Percentiles rank a stretch among this genome's conserved stretches.
Conservation (phyloP, 2,797 vertebrate species). For the Gambelia wislizenii region DNA sequence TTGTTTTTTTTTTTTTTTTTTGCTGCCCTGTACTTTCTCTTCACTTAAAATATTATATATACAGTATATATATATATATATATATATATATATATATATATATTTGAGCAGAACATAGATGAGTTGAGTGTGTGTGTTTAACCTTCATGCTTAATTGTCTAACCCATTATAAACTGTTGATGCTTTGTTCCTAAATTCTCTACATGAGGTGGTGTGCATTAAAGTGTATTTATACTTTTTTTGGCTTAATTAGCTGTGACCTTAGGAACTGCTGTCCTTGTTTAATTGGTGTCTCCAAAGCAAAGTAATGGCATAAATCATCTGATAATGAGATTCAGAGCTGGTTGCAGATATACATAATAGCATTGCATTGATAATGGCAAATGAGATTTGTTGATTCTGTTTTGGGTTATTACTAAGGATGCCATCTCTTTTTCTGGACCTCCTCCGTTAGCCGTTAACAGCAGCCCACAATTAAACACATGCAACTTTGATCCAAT, state of each 20-base stretch:
- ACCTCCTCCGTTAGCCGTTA: background rate
- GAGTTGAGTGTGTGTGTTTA: slow-evolving; percentile 69
- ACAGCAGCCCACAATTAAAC: slow-evolving; percentile 6
- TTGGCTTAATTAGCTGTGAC: slow-evolving; percentile 89
- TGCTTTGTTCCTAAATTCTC: slow-evolving; percentile 75
- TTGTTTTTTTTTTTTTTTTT: no score
- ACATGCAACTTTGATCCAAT: background rate
- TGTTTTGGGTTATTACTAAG: slow-evolving; percentile 51
- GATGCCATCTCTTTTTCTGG: background rate
- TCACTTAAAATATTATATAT: slow-evolving; percentile 53
- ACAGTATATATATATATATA: no score
- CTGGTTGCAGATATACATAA: slow-evolving; percentile 88
- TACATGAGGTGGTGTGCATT: slow-evolving; percentile 82
- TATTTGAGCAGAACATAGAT: slow-evolving; percentile 62
- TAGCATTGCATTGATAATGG: slow-evolving; percentile 78
- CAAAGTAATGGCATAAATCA: slow-evolving; percentile 89
- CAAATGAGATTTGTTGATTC: slow-evolving; percentile 80
- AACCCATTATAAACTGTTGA: slow-evolving; percentile 70
- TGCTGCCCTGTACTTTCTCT: slow-evolving; percentile 61
- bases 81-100: no score
- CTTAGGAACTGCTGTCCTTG: slow-evolving; percentile 89
- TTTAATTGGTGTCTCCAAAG: slow-evolving; percentile 89
- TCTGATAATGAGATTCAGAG: slow-evolving; percentile 88
- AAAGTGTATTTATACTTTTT: slow-evolving; percentile 74
- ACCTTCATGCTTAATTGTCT: slow-evolving; percentile 77